Evolutionary conservation across 2,888 invertebrate genomes (phyloP).

Genomic region (Uloborus plumipes): DNA sequence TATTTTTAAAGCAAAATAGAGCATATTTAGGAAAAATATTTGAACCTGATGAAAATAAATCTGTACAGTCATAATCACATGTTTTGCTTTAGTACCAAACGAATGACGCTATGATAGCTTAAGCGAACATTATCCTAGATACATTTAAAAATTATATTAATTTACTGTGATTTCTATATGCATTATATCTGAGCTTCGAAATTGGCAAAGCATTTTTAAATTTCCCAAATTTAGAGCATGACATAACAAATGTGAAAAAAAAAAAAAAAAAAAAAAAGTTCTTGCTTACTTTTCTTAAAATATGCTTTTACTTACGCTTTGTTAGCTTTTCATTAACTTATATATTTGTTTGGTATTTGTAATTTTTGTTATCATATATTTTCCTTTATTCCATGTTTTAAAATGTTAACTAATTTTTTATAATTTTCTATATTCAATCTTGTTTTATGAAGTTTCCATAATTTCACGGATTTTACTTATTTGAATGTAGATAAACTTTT

Average conservation of each 20-base stretch:
- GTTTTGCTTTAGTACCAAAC: no score
- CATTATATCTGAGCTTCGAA: no score
- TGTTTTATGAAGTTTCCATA: constrained; percentile 11
- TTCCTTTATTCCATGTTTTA: constrained; percentile 33
- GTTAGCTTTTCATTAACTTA: constrained; percentile 19
- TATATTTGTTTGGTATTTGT: constrained; percentile 22
- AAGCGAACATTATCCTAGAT: no score
- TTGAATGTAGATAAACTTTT: constrained; percentile 36
- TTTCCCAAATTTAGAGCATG: constrained; percentile 18
- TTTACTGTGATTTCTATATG: no score
- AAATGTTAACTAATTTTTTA: constrained; percentile 19
- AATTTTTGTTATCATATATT: constrained; percentile 32
- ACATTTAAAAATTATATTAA: no score
- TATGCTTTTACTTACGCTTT: constrained; percentile 40
- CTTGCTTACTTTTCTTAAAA: constrained; percentile 17
- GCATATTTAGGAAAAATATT: no score
- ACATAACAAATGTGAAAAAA: constrained; percentile 56
- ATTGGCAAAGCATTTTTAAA: no score
- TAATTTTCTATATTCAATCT: neutral
- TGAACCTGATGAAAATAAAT: no score
- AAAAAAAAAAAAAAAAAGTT: constrained; percentile 27
- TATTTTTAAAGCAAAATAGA: no score
- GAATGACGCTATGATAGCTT: no score
- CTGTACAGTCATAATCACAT: no score
- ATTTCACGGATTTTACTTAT: constrained; percentile 40